Percentiles rank a stretch among this genome's conserved stretches.
Evolutionary conservation across 2,888 invertebrate genomes (phyloP).

Genomic region (Sipha maydis): DNA sequence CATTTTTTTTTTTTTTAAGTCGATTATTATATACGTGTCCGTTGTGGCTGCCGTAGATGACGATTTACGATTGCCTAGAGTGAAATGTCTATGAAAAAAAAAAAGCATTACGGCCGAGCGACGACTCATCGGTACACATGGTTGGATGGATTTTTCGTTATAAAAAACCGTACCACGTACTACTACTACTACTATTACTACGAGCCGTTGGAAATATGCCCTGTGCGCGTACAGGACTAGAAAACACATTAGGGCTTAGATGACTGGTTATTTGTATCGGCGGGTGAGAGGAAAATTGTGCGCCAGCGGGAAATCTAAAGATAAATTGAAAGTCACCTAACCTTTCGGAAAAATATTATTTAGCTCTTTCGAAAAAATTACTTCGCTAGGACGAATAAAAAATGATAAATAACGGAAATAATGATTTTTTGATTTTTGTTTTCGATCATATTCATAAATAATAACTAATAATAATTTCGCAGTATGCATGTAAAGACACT

Average conservation of each 20-base stretch:
- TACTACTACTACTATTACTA: no score
- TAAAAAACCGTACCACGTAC: neutral
- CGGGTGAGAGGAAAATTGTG: neutral
- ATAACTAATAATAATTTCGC: neutral
- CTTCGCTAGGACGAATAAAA: neutral
- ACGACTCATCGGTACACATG: constrained; percentile 4
- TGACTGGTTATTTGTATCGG: constrained; percentile 24
- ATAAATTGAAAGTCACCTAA: constrained; percentile 28
- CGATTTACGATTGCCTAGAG: neutral
- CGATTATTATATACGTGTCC: neutral
- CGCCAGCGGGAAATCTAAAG: neutral
- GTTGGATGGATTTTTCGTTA: constrained; percentile 19
- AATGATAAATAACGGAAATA: neutral
- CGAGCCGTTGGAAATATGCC: neutral
- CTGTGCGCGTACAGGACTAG: neutral
- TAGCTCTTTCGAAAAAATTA: neutral
- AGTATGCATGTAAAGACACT: neutral
- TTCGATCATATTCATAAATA: neutral
- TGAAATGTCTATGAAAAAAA: constrained; percentile 14
- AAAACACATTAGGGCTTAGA: neutral
- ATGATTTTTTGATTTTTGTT: neutral
- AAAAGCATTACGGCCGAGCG: neutral
- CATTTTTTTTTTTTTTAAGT: neutral
- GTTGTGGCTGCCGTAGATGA: neutral
- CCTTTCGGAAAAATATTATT: neutral